Percentiles rank a stretch among this genome's conserved stretches.
phyloP scores from a whole-genome alignment of 2,797 vertebrate species.

The Somateria mollissima region DNA sequence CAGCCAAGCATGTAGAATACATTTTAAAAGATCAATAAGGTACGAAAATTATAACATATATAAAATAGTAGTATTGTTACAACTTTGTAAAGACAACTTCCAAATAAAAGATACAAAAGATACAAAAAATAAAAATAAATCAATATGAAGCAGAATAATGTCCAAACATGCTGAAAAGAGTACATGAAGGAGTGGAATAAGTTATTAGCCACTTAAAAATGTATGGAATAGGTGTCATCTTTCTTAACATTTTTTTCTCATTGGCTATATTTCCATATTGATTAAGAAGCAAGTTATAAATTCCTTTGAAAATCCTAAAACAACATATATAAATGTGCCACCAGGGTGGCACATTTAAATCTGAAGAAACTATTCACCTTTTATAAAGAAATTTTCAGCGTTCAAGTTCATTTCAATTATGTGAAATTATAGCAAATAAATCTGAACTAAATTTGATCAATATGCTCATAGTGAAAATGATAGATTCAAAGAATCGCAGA shows the following conservation, averaged over 20 bases:
- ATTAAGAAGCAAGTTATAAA: not conserved
- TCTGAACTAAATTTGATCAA: not conserved
- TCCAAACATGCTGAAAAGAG: not conserved
- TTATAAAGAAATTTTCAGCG: not conserved
- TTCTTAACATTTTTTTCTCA: not conserved
- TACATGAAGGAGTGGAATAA: not conserved
- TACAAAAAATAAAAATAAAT: not conserved
- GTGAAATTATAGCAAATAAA: not conserved
- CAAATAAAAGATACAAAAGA: not conserved
- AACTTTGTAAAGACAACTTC: not conserved
- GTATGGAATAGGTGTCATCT: accelerated
- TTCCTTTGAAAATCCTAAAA: not conserved
- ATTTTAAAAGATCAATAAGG: not conserved
- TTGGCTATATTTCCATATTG: not conserved
- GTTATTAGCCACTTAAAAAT: not conserved
- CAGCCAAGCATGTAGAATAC: too few relatives aligned
- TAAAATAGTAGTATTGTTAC: not conserved
- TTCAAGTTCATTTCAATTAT: not conserved
- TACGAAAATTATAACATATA: not conserved
- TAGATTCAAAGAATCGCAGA: too few relatives aligned
- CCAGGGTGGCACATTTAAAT: not conserved
- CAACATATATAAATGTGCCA: not conserved
- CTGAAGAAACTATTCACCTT: not conserved
- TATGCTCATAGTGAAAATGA: not conserved
- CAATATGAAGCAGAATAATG: not conserved